Evolutionary conservation across 30 jellyfish, hydroid and myxozoan genomes (phyloP).

Genomic region (Pelagia noctiluca): DNA sequence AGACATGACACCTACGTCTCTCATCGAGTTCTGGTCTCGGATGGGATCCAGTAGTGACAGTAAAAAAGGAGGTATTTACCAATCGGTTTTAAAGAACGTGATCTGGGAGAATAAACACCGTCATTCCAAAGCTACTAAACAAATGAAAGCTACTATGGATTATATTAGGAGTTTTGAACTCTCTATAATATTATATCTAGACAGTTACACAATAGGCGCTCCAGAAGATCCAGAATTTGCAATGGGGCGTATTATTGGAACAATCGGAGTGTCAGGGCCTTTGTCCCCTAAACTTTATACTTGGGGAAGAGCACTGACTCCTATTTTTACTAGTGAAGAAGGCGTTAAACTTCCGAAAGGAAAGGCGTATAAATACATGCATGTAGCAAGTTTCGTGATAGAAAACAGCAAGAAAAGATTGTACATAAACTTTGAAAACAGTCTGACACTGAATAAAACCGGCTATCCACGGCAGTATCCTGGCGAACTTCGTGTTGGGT

Average conservation of each 20-base stretch:
- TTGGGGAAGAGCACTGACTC: constrained; percentile 46
- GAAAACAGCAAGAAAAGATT: constrained; percentile 16
- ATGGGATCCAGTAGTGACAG: background rate
- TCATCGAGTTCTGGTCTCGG: constrained; percentile 29
- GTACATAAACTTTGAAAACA: constrained; percentile 33
- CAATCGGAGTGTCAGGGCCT: constrained; percentile 56
- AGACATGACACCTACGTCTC: constrained; percentile 37
- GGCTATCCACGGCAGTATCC: constrained; percentile 35
- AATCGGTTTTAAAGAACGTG: constrained; percentile 15
- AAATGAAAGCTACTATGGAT: constrained; percentile 30
- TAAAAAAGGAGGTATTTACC: constrained; percentile 29
- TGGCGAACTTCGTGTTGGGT: constrained; percentile 24
- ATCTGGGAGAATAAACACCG: constrained; percentile 7
- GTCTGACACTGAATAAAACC: background rate
- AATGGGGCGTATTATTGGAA: constrained; percentile 48
- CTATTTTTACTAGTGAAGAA: background rate
- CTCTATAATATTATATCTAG: constrained; percentile 21
- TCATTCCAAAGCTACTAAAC: constrained; percentile 18
- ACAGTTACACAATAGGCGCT: background rate
- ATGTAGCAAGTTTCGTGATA: constrained; percentile 34
- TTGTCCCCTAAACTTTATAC: constrained; percentile 18
- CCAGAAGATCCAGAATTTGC: constrained; percentile 12
- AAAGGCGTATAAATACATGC: background rate
- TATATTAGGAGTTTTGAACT: constrained; percentile 13
- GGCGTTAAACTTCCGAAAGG: too few species aligned